Evolutionary conservation across 1,140 invertebrate genomes (phyloP).

Genomic region (Drosophila sechellia): DNA sequence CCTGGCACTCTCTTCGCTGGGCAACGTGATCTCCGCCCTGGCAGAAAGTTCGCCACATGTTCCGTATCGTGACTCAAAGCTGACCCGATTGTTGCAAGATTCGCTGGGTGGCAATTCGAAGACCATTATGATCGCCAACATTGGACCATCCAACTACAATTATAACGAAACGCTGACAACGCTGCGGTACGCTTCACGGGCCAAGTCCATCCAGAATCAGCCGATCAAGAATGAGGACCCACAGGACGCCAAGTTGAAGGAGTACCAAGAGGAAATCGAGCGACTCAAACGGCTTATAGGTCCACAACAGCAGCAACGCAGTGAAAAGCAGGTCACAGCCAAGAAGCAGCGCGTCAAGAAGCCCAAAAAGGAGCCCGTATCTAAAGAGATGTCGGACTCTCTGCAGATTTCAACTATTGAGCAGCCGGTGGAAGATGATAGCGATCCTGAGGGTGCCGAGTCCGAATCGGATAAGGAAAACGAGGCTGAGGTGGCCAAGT

Average conservation of each 20-base stretch:
- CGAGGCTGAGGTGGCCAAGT: conserved; percentile 85
- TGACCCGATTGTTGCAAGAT: conserved; percentile 96
- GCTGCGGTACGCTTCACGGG: conserved; percentile 95
- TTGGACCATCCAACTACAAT: conserved; percentile 97
- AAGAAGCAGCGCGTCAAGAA: conserved; percentile 63
- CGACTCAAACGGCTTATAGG: conserved; percentile 86
- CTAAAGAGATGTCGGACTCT: conserved; percentile 37
- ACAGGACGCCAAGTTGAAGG: conserved; percentile 94
- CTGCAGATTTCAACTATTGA: conserved; percentile 31
- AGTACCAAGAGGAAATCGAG: conserved; percentile 95
- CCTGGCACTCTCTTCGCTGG: conserved; percentile 95
- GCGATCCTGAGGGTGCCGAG: conserved; percentile 87
- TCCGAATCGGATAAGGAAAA: conserved; percentile 85
- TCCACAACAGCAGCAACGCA: conserved; percentile 82
- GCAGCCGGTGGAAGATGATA: conserved; percentile 85
- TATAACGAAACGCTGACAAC: conserved; percentile 98
- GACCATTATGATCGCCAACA: conserved; percentile 98
- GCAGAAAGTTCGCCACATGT: conserved; percentile 95
- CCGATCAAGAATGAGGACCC: conserved; percentile 98
- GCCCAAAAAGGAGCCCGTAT: conserved; percentile 54
- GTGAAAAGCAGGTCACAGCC: conserved; percentile 59
- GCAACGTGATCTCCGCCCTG: conserved; percentile 97
- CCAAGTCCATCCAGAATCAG: conserved; percentile 97
- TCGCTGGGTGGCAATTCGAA: conserved; percentile 98
- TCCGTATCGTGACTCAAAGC: conserved; percentile 97